These are phyloP conservation scores for Fragum whitleyi DNA, from an alignment of 2,888 invertebrate genomes.

Conservation along the genomic window DNA sequence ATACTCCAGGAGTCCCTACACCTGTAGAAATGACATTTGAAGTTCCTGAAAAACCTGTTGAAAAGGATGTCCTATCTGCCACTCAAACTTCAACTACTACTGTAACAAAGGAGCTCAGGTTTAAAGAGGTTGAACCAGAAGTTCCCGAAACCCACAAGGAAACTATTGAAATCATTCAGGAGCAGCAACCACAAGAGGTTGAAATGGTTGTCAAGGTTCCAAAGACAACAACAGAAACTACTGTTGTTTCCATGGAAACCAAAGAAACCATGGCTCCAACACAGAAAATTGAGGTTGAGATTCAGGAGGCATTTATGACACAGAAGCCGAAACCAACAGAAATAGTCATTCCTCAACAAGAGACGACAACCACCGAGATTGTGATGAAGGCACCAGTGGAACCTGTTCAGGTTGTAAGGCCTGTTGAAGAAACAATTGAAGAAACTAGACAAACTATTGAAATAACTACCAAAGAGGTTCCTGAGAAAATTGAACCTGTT, in stretches of 20 bases:
- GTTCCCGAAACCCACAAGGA: constrained; percentile 76
- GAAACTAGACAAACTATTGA: constrained; percentile 74
- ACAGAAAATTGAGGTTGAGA: constrained; percentile 80
- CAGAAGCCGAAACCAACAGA: constrained; percentile 74
- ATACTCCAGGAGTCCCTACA: constrained; percentile 69
- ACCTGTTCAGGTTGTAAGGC: constrained; percentile 67
- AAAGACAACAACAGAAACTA: constrained; percentile 61
- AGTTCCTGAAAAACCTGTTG: constrained; percentile 69
- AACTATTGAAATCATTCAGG: constrained; percentile 80
- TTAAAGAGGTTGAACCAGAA: constrained; percentile 64
- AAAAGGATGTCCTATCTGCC: constrained; percentile 67
- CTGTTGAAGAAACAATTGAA: constrained; percentile 73
- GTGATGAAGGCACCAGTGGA: constrained; percentile 61
- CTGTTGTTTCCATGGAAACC: constrained; percentile 58
- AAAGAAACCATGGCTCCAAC: constrained; percentile 66
- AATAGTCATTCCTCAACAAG: constrained; percentile 72
- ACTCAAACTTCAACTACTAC: constrained; percentile 73
- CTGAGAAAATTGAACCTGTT: constrained; percentile 32
- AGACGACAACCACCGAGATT: constrained; percentile 65
- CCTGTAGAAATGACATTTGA: constrained; percentile 73
- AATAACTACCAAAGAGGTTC: constrained; percentile 30
- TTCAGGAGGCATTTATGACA: constrained; percentile 76
- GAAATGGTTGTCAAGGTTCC: constrained; percentile 69
- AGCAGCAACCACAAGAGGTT: constrained; percentile 72
- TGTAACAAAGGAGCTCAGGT: constrained; percentile 74